A percentile compares a stretch with the other conserved stretches of the same genome.
Conservation (phyloP, 2,113 vertebrate species). For the Ciconia boyciana region DNA sequence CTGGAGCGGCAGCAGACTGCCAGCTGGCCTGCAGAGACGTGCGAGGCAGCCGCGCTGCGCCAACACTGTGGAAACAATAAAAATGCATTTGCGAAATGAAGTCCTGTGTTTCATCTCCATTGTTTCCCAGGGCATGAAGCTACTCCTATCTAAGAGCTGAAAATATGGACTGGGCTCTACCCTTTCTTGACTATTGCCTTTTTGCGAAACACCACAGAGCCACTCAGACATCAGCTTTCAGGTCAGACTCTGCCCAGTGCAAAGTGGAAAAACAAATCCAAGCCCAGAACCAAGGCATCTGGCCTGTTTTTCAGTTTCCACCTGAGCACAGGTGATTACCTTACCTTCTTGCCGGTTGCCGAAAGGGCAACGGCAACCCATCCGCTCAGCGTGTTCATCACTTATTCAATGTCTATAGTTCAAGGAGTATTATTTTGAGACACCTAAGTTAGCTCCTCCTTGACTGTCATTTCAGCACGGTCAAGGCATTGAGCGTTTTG, state of each 20-base stretch:
- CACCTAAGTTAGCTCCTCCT: not conserved
- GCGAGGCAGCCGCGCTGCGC: fast-evolving
- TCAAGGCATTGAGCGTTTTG: not conserved
- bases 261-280: not conserved
- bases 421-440: not conserved
- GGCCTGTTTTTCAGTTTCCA: not conserved
- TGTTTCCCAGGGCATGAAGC: not conserved
- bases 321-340: not conserved
- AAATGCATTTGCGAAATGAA: not conserved
- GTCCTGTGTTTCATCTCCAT: not conserved
- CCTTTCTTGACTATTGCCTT: not conserved
- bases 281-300: not conserved
- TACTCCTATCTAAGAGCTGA: not conserved
- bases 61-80: not conserved
- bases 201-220: not conserved
- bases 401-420: fast-evolving
- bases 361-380: not conserved
- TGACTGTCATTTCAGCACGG: not conserved
- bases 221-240: not conserved
- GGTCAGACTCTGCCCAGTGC: not conserved
- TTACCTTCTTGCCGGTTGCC: not conserved
- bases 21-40: not conserved
- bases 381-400: fast-evolving
- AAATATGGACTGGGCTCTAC: not conserved
- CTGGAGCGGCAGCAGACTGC: not conserved